A percentile compares a stretch with the other conserved stretches of the same genome.
Evolutionary conservation across 1,140 invertebrate genomes (phyloP).

Genomic region (Bombus ignitus): DNA sequence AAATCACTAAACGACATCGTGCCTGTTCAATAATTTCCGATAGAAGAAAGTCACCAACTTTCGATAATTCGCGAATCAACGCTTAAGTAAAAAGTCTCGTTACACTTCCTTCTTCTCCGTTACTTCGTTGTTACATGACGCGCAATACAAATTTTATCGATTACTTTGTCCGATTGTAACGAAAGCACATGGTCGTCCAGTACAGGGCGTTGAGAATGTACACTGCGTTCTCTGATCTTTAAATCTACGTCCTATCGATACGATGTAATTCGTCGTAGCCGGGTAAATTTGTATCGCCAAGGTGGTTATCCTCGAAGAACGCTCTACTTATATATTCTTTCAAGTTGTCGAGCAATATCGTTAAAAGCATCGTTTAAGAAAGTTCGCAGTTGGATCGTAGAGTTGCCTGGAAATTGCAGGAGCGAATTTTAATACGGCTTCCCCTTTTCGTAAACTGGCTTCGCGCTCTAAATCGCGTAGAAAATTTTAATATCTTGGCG

Average conservation of each 20-base stretch:
- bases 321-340: constrained; percentile 11
- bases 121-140: neutral
- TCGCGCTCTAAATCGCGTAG: neutral
- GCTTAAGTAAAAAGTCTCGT: neutral
- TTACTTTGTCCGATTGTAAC: neutral
- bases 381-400: neutral
- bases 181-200: no score
- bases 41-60: neutral
- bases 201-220: no score
- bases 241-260: neutral
- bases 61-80: neutral
- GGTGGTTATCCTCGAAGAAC: neutral
- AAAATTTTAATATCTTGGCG: constrained; percentile 50
- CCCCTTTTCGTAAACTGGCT: neutral
- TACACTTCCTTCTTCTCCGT: no score
- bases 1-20: neutral
- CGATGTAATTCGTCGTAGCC: neutral
- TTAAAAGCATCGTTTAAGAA: constrained; percentile 34
- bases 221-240: neutral
- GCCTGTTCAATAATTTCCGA: neutral
- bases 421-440: constrained; percentile 30
- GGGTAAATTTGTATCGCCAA: neutral
- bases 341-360: constrained; percentile 7
- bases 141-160: neutral
- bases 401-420: neutral